These are phyloP conservation scores for Catajapyx aquilonaris DNA, from an alignment of 1,140 invertebrate genomes.

Conservation along the genomic window DNA sequence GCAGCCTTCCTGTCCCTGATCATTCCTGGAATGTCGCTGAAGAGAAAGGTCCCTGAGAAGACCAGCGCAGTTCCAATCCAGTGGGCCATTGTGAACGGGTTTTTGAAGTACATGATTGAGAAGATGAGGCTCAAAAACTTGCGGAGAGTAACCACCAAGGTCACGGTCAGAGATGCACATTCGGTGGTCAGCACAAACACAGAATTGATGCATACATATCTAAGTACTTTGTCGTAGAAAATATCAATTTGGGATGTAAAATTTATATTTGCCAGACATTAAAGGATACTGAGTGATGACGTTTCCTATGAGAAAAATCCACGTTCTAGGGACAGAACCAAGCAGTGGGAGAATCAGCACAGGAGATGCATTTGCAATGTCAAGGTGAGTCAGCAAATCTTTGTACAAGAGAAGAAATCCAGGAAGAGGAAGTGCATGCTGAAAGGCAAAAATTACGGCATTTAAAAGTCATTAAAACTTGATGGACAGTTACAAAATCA, in stretches of 20 bases:
- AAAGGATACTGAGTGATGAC: constrained; percentile 70
- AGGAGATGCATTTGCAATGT: constrained; percentile 14
- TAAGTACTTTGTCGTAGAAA: constrained; percentile 17
- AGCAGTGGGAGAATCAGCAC: constrained; percentile 21
- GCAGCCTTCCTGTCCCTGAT: background rate
- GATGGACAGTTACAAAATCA: no score
- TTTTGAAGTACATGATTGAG: constrained; percentile 88
- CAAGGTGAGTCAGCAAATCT: constrained; percentile 51
- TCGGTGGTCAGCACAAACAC: constrained; percentile 88
- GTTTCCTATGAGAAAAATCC: constrained; percentile 65
- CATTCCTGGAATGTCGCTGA: constrained; percentile 42
- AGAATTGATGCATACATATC: constrained; percentile 75
- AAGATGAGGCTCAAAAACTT: constrained; percentile 90
- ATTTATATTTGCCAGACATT: background rate
- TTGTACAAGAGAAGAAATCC: constrained; percentile 49
- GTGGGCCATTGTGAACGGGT: constrained; percentile 78
- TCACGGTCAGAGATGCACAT: constrained; percentile 84
- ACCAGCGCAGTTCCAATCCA: constrained; percentile 84
- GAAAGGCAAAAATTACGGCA: constrained; percentile 23
- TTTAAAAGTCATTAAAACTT: no score
- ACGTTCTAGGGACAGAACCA: constrained; percentile 41
- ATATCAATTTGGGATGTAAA: constrained; percentile 13
- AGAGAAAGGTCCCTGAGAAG: constrained; percentile 81
- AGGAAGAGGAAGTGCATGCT: constrained; percentile 72
- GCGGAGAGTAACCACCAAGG: constrained; percentile 79